A percentile compares a stretch with the other conserved stretches of the same genome.
Evolutionary conservation across 23 tunicate species (phyloP).

Genomic region (Diplosoma virens): DNA sequence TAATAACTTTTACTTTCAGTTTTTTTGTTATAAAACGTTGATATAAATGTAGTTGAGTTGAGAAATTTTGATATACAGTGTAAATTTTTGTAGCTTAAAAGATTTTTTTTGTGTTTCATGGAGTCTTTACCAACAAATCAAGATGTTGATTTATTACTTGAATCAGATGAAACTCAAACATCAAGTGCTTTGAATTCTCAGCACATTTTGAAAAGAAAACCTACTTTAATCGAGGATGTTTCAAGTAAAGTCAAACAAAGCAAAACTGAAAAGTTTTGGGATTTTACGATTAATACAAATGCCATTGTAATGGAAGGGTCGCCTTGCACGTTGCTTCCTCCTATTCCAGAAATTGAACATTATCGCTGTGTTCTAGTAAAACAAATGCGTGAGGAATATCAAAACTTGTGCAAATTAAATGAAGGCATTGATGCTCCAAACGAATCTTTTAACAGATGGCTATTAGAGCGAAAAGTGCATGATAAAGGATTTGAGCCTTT

Average conservation of each 20-base stretch:
- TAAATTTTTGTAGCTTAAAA: too few relatives aligned
- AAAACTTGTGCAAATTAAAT: slow-evolving; percentile 59
- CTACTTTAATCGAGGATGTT: neutral
- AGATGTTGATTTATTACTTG: too few relatives aligned
- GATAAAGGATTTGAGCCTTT: slow-evolving; percentile 76
- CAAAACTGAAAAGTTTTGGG: slow-evolving; percentile 51
- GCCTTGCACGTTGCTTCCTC: slow-evolving; percentile 64
- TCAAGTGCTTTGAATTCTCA: too few relatives aligned
- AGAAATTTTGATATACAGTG: too few relatives aligned
- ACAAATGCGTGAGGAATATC: slow-evolving; percentile 67
- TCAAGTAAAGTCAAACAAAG: neutral
- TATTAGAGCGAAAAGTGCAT: slow-evolving; percentile 69
- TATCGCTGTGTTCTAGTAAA: slow-evolving; percentile 47
- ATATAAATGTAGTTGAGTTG: too few relatives aligned
- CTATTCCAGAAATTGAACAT: slow-evolving; percentile 69
- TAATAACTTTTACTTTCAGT: too few relatives aligned
- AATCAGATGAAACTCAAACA: too few relatives aligned
- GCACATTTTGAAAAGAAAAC: neutral
- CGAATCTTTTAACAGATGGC: slow-evolving; percentile 87
- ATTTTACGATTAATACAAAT: slow-evolving; percentile 45
- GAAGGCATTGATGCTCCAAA: slow-evolving; percentile 87
- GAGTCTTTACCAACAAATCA: too few relatives aligned
- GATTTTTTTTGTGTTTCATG: too few relatives aligned
- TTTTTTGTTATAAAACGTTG: too few relatives aligned
- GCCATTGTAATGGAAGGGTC: slow-evolving; percentile 73